phyloP scores from a whole-genome alignment of 2,113 vertebrate genomes.

The Abramis brama region DNA sequence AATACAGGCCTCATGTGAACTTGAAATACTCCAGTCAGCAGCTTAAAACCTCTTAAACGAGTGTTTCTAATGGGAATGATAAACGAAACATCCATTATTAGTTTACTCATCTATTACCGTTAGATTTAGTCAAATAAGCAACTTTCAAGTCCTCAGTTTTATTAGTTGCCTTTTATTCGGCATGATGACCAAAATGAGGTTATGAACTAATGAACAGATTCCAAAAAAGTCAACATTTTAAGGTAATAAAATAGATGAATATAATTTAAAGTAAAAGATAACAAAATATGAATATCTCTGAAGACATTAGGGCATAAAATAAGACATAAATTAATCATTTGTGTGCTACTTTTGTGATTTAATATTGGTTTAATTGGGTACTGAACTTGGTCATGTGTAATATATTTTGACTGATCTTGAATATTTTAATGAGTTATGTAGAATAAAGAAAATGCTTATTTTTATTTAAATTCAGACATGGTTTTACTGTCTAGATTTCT shows the following conservation, averaged over 20 bases:
- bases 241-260: not conserved
- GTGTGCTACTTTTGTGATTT: not conserved
- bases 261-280: not conserved
- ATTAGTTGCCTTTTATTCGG: not conserved
- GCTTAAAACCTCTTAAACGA: not conserved
- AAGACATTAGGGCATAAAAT: not conserved
- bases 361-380: not conserved
- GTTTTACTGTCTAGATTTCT: no score
- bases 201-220: not conserved
- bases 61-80: not conserved
- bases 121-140: not conserved
- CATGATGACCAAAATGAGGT: not conserved
- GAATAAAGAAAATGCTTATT: no score
- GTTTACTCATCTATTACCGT: not conserved
- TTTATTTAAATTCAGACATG: no score
- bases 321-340: no score
- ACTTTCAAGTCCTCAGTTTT: not conserved
- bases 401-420: no score
- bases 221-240: not conserved
- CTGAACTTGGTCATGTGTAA: not conserved
- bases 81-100: not conserved
- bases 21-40: not conserved
- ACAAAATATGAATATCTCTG: not conserved
- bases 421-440: no score
- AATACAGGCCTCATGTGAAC: not conserved